Percentiles rank a stretch among this genome's conserved stretches.
phyloP scores from a whole-genome alignment of 2,888 invertebrate genomes.

The Aspidapion aeneum region DNA sequence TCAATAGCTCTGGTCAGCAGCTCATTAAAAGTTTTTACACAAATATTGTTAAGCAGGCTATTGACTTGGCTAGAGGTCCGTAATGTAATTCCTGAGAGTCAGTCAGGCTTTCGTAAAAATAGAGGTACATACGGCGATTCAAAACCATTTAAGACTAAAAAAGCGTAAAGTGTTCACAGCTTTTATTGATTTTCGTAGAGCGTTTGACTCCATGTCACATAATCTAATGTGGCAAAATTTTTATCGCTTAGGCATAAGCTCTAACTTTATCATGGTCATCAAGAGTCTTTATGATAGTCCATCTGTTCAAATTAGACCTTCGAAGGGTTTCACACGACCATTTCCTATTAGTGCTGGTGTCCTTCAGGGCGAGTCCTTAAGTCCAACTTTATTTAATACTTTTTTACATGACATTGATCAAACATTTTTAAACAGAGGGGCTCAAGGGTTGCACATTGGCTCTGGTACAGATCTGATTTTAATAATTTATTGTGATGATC shows the following conservation, averaged over 20 bases:
- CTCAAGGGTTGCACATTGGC: not conserved
- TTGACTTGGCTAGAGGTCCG: too few species aligned
- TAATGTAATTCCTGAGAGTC: too few species aligned
- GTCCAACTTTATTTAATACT: not conserved
- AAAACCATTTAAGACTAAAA: not conserved
- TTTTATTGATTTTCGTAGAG: not conserved
- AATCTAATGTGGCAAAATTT: not conserved
- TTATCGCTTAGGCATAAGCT: not conserved
- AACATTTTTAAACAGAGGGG: not conserved
- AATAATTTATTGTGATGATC: not conserved
- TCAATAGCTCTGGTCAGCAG: too few species aligned
- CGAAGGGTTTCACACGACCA: not conserved
- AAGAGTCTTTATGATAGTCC: not conserved
- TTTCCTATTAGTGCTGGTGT: not conserved
- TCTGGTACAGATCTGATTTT: not conserved
- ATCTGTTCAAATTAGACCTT: not conserved
- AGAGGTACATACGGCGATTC: too few species aligned
- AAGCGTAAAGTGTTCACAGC: not conserved
- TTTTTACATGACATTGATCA: not conserved
- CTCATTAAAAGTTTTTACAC: too few species aligned
- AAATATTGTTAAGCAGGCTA: too few species aligned
- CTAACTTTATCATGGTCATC: not conserved
- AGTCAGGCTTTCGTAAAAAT: too few species aligned
- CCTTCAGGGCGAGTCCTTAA: not conserved
- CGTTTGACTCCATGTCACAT: not conserved